Base-by-base conservation (phyloP, 2,797 vertebrate genomes). In the Morus bassanus region DNA sequence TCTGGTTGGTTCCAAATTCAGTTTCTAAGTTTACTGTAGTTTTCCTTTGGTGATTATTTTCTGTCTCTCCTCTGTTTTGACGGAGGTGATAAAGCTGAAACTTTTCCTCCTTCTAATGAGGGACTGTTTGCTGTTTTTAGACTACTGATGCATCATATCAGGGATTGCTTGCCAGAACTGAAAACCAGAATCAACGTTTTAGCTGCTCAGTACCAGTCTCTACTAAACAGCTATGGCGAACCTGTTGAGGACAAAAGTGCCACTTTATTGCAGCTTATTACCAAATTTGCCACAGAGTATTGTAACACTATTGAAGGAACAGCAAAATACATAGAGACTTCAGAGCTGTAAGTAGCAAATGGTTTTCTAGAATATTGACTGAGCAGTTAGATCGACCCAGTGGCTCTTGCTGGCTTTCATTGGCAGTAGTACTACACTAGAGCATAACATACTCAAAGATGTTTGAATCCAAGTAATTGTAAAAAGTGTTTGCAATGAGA, bases 281-380 rank as follows among this genome's bases (percentile, higher is more conserved):
- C 99, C 92, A 99, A 99, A 98, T 99, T 99, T 56, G 99, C 99
- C 85, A 99, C 99, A 3, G 99, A 99, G 94, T 99, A 99, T 98
- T 99, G 99, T 97, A 99, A 99, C 98, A 99, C 99, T 81, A 99
- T 99, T 69, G 99, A 99, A 98, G 99, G 99, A 96, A 99, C 99
- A 28, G 99, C 99, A 97, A 99, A 99, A 97, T 99, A 99, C 97
- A 99, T 99, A 30, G 99, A 99, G 98, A 99, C 99, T 5, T 98
- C 99, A 1, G 99, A 99, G 88, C 98, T 99, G 99, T 99, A 98
- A 99, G 99, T 98, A 78, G 24, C 17, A 37, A 39, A 31, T 75
- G 14, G 3, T 85, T 83, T 80, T 64, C 25, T 70, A 51, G 12
- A 92, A 14, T 74, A 53, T 13, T 69, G 54, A 23, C n/a, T 63